Evolutionary conservation across 64 coral and sea anemone genomes (phyloP), one percentile per base, ranked within the genome.

Genomic region (Orbicella faveolata): DNA sequence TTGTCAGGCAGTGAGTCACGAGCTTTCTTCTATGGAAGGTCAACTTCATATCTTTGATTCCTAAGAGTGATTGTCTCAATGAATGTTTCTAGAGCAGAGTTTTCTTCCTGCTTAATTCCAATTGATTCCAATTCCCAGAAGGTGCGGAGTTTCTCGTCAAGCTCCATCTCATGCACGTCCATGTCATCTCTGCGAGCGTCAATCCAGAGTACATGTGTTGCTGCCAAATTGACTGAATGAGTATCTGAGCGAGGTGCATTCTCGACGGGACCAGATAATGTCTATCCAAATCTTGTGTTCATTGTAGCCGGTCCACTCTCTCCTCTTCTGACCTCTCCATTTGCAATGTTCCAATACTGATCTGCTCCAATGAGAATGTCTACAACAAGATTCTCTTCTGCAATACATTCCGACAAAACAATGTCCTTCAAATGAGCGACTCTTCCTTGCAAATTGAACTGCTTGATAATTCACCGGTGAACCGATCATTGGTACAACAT

Each of bases 291-390:
- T 25, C n/a, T 87, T 81, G 89, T 90, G 35, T 90, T 79, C 76
- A 80, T 52, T 25, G 88, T 88, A n/a, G 87, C 83, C 26, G 83
- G 93, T 23, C 93, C 76, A 82, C 19, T 21, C 55, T 81, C 61
- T 72, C 93, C 88, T 53, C 66, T 37, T 81, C n/a, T 75, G 26
- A 37, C 33, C 4, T 81, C 76, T 57, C 88, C 93, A 34, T 44
- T 90, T 34, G 85, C 53, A 72, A 89, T 57, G 8, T 94, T 77
- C 92, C 92, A 94, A 34, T 90, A 90, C 61, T 74, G 52, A 79
- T 94, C 92, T 76, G 79, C 80, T 20, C 89, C 89, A 55, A 94
- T 86, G 6, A 94, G 76, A 80, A 90, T 88, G 48, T 94, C 83
- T 52, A 88, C 69, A 2, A 66, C 36, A 35, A 90, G 67, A 33